Conservation (phyloP, 92 coral and sea anemone species). For the Zoanthus gigantus region DNA sequence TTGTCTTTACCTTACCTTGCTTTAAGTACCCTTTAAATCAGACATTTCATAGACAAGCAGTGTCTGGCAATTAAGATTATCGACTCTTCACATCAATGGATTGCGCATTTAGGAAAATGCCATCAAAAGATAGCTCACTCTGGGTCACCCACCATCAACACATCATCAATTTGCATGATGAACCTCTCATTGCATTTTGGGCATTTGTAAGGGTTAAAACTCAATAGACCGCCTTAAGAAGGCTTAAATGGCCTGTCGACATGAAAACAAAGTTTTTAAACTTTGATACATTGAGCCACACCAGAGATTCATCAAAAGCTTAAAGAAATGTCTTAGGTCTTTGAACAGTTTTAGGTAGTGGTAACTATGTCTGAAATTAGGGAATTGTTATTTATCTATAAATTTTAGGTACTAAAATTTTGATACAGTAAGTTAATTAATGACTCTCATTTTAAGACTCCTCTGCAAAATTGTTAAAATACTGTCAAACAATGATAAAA, state of each 20-base stretch:
- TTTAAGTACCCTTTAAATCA: slow-evolving; percentile 37
- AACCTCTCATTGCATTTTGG: slow-evolving; percentile 49
- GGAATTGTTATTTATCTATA: too few species aligned
- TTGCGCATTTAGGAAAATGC: slow-evolving; percentile 41
- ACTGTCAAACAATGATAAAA: too few species aligned
- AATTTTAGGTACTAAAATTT: too few species aligned
- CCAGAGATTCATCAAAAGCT: not conserved
- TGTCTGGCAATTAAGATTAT: slow-evolving; percentile 50
- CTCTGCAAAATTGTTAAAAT: too few species aligned
- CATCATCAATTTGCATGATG: slow-evolving; percentile 41
- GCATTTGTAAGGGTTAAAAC: slow-evolving; percentile 48
- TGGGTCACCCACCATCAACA: slow-evolving; percentile 18
- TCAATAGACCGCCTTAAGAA: slow-evolving; percentile 40
- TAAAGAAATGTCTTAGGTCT: not conserved
- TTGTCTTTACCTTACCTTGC: slow-evolving; percentile 40
- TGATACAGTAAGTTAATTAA: too few species aligned
- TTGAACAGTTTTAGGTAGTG: not conserved
- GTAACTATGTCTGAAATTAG: not conserved
- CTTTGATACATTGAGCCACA: slow-evolving; percentile 4
- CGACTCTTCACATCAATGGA: slow-evolving; percentile 50
- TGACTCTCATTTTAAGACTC: too few species aligned
- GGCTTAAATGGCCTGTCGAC: slow-evolving; percentile 52
- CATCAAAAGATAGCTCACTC: slow-evolving; percentile 48
- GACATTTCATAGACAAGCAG: slow-evolving; percentile 46
- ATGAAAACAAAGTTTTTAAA: slow-evolving; percentile 48